A percentile compares a stretch with the other conserved stretches of the same genome.
Evolutionary conservation across 2,888 invertebrate species (phyloP).

Genomic region (Micoletzkya japonica): DNA sequence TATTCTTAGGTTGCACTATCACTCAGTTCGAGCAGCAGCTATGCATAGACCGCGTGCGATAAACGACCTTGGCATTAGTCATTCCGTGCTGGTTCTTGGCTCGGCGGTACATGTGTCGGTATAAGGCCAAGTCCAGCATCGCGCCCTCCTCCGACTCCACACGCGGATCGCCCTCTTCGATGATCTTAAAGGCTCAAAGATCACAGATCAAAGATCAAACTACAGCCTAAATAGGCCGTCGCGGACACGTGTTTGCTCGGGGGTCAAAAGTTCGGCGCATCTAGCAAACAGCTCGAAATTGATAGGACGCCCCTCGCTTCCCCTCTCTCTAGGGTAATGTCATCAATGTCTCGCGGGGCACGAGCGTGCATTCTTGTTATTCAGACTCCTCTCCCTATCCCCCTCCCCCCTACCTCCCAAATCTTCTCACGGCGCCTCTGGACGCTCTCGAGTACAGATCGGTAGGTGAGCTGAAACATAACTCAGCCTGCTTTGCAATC

Average conservation of each 20-base stretch:
- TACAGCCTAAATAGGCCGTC: too few species aligned
- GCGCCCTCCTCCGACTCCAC: conserved; percentile 32
- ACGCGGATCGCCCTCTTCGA: conserved; percentile 15
- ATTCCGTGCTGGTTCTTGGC: conserved; percentile 46
- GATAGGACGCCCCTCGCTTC: too few species aligned
- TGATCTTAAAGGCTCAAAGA: conserved; percentile 9
- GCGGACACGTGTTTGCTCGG: too few species aligned
- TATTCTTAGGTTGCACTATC: too few species aligned
- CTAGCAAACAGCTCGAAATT: too few species aligned
- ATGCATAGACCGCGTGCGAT: too few species aligned
- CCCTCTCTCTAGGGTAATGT: too few species aligned
- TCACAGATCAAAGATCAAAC: neutral
- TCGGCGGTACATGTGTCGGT: conserved; percentile 36
- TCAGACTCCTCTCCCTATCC: neutral
- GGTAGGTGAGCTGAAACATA: conserved; percentile 74
- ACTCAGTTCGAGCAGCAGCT: too few species aligned
- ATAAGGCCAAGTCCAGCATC: conserved; percentile 38
- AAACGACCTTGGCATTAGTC: conserved; percentile 44
- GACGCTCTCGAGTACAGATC: conserved; percentile 74
- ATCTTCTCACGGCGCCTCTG: conserved; percentile 77
- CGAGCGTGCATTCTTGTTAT: too few species aligned
- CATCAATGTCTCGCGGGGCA: too few species aligned
- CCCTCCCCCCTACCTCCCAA: conserved; percentile 68
- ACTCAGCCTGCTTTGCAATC: too few species aligned
- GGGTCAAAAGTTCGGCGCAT: too few species aligned